Evolutionary conservation across 64 coral and sea anemone genomes (phyloP).

Genomic region (Montipora sp.): DNA sequence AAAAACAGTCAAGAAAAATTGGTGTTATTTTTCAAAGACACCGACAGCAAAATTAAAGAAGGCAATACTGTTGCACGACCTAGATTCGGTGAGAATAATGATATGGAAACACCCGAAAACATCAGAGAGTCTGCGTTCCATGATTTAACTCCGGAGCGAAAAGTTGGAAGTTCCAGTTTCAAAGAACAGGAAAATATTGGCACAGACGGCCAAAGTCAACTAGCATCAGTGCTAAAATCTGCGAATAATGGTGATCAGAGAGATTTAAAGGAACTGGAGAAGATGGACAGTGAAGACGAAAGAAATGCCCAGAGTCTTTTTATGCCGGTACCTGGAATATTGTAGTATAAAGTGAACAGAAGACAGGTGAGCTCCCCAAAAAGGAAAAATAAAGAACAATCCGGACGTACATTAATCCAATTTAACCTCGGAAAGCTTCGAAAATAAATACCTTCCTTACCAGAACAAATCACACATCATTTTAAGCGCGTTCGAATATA

Average conservation of each 20-base stretch:
- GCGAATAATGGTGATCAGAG: conserved; percentile 25
- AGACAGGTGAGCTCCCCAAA: background rate
- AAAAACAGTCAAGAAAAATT: conserved; percentile 3
- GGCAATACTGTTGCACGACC: background rate
- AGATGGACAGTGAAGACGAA: conserved; percentile 19
- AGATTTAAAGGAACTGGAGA: conserved; percentile 42
- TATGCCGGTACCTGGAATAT: background rate
- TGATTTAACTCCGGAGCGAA: background rate
- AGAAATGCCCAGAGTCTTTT: conserved; percentile 25
- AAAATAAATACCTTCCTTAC: too few species aligned
- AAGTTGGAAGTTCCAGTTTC: background rate
- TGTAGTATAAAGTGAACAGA: background rate
- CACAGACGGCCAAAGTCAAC: conserved; percentile 29
- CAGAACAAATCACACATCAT: too few species aligned
- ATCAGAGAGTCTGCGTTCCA: background rate
- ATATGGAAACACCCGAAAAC: background rate
- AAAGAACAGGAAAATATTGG: conserved; percentile 33
- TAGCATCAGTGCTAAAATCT: conserved; percentile 13
- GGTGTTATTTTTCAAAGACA: background rate
- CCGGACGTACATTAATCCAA: too few species aligned
- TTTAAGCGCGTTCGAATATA: too few species aligned
- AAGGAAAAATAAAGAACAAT: too few species aligned
- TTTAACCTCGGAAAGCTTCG: too few species aligned
- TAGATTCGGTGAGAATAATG: background rate
- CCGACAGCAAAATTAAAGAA: background rate